A percentile compares a stretch with the other conserved stretches of the same genome.
Conservation (phyloP, 2,113 vertebrate species). For the Actenoides lindsayi region DNA sequence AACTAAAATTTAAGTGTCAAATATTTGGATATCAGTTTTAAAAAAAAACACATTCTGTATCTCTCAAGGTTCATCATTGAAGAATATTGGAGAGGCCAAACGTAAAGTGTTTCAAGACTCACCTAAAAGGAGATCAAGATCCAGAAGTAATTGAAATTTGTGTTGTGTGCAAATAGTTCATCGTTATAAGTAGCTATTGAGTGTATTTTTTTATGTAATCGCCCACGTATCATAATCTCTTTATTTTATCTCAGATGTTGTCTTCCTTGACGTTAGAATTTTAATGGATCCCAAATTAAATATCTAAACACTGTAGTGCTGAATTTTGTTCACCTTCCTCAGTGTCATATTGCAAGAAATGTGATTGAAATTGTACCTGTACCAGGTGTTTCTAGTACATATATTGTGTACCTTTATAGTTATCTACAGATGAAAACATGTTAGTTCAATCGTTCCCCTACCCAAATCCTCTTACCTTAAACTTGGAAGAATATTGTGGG, state of each 20-base stretch:
- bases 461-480: constrained; percentile 5
- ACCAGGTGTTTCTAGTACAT: constrained; percentile 68
- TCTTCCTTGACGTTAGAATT: constrained; percentile 37
- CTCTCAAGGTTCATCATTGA: constrained; percentile 69
- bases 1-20: constrained; percentile 54
- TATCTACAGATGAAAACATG: constrained; percentile 36
- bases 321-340: constrained; percentile 52
- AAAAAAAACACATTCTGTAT: constrained; percentile 62
- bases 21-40: constrained; percentile 63
- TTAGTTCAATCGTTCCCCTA: constrained; percentile 29
- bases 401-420: constrained; percentile 58
- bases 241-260: constrained; percentile 42
- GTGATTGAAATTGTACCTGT: constrained; percentile 58
- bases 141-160: constrained; percentile 74
- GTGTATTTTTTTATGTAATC: constrained; percentile 48
- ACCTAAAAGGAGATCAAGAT: constrained; percentile 72
- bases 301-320: constrained; percentile 48
- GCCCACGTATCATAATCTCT: constrained; percentile 5
- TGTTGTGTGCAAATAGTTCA: constrained; percentile 48
- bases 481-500: constrained; percentile 16
- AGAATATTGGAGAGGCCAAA: constrained; percentile 70
- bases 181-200: constrained; percentile 47
- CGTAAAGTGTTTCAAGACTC: constrained; percentile 70
- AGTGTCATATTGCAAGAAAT: constrained; percentile 43
- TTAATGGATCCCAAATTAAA: constrained; percentile 45